Conservation (phyloP, 2,113 vertebrate species). For the Hippopotamus amphibius region DNA sequence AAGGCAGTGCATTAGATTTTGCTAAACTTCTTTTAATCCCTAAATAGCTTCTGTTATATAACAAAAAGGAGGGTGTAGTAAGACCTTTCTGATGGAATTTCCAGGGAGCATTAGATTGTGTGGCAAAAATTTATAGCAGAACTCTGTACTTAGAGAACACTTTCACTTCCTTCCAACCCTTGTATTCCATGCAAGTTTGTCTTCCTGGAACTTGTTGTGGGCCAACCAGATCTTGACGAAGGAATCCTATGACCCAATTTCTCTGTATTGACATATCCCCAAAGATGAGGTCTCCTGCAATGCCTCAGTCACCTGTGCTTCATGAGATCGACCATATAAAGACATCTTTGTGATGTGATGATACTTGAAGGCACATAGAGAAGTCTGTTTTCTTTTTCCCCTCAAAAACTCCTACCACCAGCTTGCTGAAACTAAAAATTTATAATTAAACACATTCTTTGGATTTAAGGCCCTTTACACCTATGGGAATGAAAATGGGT, state of each 20-base stretch:
- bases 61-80: not conserved
- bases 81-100: not conserved
- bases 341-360: not conserved
- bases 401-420: not conserved
- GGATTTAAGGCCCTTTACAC: not conserved
- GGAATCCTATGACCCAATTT: fast-evolving
- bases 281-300: not conserved
- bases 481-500: not conserved
- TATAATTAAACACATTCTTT: not conserved
- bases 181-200: not conserved
- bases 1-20: not conserved
- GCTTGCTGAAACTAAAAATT: not conserved
- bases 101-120: not conserved
- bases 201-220: not conserved
- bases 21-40: not conserved
- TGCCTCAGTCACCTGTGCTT: not conserved
- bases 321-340: not conserved
- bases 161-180: not conserved
- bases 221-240: not conserved
- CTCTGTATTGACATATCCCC: not conserved
- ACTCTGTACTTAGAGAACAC: not conserved
- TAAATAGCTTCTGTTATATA: not conserved
- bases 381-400: not conserved
- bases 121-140: not conserved
- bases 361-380: not conserved